Evolutionary conservation across 1,140 invertebrate genomes (phyloP).

Genomic region (Zaprionus inermis): DNA sequence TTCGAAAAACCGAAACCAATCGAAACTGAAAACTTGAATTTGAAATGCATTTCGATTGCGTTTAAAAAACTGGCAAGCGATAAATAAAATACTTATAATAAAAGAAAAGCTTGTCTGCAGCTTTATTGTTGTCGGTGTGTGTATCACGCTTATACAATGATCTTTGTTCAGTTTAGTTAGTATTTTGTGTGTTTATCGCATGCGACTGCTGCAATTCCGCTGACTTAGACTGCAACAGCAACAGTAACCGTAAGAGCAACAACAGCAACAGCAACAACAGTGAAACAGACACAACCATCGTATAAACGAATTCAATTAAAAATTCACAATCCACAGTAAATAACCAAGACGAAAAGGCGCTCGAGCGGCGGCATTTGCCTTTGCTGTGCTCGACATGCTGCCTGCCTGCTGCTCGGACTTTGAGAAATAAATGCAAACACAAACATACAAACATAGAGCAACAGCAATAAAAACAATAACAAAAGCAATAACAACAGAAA

Average conservation of each 20-base stretch:
- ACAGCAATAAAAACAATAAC: constrained; percentile 18
- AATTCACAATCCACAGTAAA: constrained; percentile 70
- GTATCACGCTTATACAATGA: constrained; percentile 66
- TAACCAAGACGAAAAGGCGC: constrained; percentile 40
- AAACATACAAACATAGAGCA: constrained; percentile 7
- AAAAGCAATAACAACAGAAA: constrained; percentile 28
- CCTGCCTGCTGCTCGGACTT: constrained; percentile 42
- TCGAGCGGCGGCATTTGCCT: constrained; percentile 51
- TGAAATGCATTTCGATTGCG: constrained; percentile 69
- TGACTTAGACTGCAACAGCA: constrained; percentile 30
- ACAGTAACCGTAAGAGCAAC: neutral
- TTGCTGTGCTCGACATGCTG: neutral
- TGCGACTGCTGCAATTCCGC: constrained; percentile 42
- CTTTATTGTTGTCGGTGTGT: constrained; percentile 21
- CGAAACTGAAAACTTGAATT: constrained; percentile 56
- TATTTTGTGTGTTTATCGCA: constrained; percentile 10
- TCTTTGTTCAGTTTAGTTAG: constrained; percentile 18
- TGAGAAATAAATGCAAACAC: constrained; percentile 52
- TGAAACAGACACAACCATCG: constrained; percentile 13
- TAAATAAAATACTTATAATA: constrained; percentile 50
- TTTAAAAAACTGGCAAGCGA: constrained; percentile 58
- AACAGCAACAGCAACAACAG: constrained; percentile 7
- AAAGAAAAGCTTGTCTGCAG: constrained; percentile 58
- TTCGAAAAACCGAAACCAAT: constrained; percentile 24
- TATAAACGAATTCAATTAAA: constrained; percentile 73